Percentiles rank a stretch among this genome's conserved stretches.
Conservation (phyloP, 2,113 vertebrate genomes). For the Bubo blakistoni region DNA sequence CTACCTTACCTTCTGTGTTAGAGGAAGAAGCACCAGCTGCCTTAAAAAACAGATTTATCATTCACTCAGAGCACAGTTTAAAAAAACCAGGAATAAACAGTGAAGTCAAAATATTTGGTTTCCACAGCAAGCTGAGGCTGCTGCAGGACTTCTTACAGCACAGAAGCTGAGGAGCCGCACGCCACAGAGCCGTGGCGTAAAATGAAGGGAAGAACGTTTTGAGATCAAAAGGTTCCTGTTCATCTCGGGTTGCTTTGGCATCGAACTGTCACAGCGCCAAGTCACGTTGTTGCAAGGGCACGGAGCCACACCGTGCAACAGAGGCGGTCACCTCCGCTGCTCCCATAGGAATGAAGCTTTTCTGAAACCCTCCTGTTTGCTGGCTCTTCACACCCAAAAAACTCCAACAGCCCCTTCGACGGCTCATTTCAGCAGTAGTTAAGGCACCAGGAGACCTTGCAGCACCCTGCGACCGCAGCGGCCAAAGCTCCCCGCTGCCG, state of each 20-base stretch:
- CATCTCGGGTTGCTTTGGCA: not conserved
- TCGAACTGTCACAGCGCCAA: accelerated
- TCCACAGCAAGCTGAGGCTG: not conserved
- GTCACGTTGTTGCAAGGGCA: not conserved
- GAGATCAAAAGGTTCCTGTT: not conserved
- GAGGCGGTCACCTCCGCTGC: not conserved
- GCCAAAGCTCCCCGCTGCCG: accelerated
- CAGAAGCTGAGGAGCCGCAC: not conserved
- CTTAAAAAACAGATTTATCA: slow-evolving; percentile 51
- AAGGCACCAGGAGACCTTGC: not conserved
- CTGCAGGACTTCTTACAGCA: not conserved
- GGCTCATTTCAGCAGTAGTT: not conserved
- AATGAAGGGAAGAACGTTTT: not conserved
- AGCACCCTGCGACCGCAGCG: not conserved
- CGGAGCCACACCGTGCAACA: accelerated
- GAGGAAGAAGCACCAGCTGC: slow-evolving; percentile 58
- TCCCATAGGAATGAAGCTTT: not conserved
- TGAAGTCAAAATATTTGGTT: slow-evolving; percentile 61
- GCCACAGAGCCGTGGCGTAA: not conserved
- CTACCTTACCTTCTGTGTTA: not conserved
- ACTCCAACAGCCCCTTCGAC: accelerated
- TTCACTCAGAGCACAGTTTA: slow-evolving; percentile 39
- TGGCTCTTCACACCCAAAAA: not conserved
- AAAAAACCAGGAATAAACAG: not conserved
- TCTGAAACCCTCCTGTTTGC: not conserved